A percentile compares a stretch with the other conserved stretches of the same genome.
Evolutionary conservation across 2,113 vertebrate genomes (phyloP).

Genomic region (Opisthocomus hoazin): DNA sequence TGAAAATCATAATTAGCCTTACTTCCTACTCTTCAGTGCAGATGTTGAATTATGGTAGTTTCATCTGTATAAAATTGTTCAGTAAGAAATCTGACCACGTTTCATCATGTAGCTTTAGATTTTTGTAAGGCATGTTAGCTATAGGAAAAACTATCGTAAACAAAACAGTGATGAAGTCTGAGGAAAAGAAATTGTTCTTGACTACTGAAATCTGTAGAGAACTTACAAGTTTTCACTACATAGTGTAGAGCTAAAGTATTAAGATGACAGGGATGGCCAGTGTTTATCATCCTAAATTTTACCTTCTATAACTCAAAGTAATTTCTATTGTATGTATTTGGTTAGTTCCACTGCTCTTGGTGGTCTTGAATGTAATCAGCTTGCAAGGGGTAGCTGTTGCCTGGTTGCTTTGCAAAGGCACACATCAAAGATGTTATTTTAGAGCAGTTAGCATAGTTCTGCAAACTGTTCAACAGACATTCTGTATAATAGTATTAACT

Average conservation of each 20-base stretch:
- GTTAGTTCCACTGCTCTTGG: neutral
- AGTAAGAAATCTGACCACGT: neutral
- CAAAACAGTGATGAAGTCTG: neutral
- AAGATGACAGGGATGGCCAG: neutral
- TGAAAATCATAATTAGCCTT: neutral
- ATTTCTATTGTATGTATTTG: neutral
- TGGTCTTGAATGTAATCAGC: neutral
- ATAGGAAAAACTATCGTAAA: neutral
- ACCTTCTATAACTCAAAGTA: neutral
- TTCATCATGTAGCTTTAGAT: neutral
- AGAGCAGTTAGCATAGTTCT: neutral
- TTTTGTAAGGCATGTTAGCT: neutral
- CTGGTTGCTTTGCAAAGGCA: neutral
- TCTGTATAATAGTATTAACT: constrained; percentile 1
- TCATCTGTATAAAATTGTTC: neutral
- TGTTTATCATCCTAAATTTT: neutral
- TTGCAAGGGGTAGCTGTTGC: neutral
- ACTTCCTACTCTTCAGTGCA: neutral
- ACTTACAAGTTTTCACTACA: neutral
- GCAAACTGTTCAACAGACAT: neutral
- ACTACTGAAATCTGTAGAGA: neutral
- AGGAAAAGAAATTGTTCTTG: neutral
- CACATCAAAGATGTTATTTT: neutral
- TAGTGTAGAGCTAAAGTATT: neutral
- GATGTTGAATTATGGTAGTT: neutral